These are phyloP conservation scores for Mus spretus DNA, from an alignment of 2,797 vertebrate genomes.

Conservation along the genomic window DNA sequence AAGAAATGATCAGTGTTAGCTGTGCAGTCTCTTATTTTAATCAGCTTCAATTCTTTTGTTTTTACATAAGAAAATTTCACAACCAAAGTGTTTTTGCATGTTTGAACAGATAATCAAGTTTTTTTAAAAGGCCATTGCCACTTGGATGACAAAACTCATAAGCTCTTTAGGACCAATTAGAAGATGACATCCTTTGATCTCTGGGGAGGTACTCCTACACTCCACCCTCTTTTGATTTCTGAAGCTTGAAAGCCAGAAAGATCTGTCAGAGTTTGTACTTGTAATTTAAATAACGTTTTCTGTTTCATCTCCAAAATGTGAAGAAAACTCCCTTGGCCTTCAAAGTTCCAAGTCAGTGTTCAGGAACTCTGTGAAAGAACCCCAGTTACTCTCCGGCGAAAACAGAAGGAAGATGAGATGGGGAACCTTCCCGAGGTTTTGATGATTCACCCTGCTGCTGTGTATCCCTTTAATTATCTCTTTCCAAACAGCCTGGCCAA, in stretches of 20 bases:
- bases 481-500: background rate
- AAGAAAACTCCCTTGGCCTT: constrained; percentile 11
- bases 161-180: constrained; percentile 36
- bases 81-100: constrained; percentile 29
- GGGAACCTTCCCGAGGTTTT: background rate
- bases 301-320: constrained; percentile 52
- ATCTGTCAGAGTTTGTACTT: constrained; percentile 1
- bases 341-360: background rate
- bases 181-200: background rate
- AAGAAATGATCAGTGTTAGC: background rate
- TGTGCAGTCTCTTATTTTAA: background rate
- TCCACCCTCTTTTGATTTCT: background rate
- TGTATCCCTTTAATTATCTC: background rate
- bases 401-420: background rate
- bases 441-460: background rate
- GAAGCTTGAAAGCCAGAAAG: constrained; percentile 27
- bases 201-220: constrained; percentile 43
- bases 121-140: constrained; percentile 32
- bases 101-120: constrained; percentile 25
- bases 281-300: constrained; percentile 60
- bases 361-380: constrained; percentile 1
- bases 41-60: constrained; percentile 8
- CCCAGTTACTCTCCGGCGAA: background rate
- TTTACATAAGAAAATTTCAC: constrained; percentile 45
- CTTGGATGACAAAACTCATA: constrained; percentile 45